Evolutionary conservation across 64 coral and sea anemone species (phyloP), one percentile per base, ranked within the genome.

Genomic region (Dendrophyllia cribrosa): DNA sequence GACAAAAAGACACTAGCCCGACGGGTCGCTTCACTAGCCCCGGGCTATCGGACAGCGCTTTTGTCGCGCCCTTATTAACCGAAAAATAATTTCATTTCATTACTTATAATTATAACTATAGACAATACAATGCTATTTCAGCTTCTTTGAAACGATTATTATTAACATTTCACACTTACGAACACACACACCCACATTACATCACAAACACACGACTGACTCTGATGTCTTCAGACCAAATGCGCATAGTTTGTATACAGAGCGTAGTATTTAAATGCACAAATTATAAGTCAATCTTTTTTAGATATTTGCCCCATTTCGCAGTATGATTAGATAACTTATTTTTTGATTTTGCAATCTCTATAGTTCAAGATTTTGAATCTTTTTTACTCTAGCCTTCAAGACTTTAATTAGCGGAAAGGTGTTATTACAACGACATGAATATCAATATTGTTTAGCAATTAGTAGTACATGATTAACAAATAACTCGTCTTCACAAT

Each of bases 401-500:
- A 19, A 66, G n/a, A 66, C 63, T 66, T 15, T 66, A 66, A 59
- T 19, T 66, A 66, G 5, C 15, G 5, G 63, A 20, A 10, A 66
- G 15, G 63, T 66, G 34, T 66, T 66, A 19, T 20, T 66, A 20
- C 63, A 66, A 66, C 63, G 63, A 66, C 63, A 66, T 5, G n/a
- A 66, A 66, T 66, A 20, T 0, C 3, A 66, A 66, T 66, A 66
- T 59, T 59, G 63, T 66, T 66, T 66, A 19, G 63, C 63, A 20
- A 66, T 66, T 66, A 66, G 8, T 66, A 59, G 14, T 59, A 66
- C 12, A 66, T 66, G 26, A 73, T 73, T 73, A 34, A 73, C 70
- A 73, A 73, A 73, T 73, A 66, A 9, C 63, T 66, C 63, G 63
- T 66, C 43, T 73, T 73, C 70, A 47, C 70, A 73, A 73, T 45